Percentiles rank a stretch among this genome's conserved stretches.
Evolutionary conservation across 2,888 invertebrate genomes (phyloP).

Genomic region (Drosophila mercatorum): DNA sequence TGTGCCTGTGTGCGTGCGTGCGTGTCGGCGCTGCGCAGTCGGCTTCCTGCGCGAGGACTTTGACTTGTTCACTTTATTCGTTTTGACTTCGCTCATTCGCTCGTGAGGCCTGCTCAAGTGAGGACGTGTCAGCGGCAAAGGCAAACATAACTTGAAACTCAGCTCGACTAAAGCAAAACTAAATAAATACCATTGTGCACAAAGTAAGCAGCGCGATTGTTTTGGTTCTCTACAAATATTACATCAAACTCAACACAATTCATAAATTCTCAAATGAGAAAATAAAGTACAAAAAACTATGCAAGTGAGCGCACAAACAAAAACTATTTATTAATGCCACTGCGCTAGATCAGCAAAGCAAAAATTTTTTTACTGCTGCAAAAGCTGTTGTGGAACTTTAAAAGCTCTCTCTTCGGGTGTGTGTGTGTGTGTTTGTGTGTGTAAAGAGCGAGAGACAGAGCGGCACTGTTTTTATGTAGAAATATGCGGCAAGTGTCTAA

Average conservation of each 20-base stretch:
- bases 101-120: constrained; percentile 60
- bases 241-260: constrained; percentile 10
- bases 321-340: constrained; percentile 59
- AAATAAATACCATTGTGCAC: constrained; percentile 38
- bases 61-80: constrained; percentile 60
- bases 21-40: constrained; percentile 71
- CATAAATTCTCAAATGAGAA: background rate
- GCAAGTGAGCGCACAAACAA: constrained; percentile 42
- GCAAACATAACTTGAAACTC: constrained; percentile 27
- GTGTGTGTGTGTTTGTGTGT: constrained; percentile 5
- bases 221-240: constrained; percentile 1
- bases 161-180: constrained; percentile 13
- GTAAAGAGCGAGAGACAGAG: constrained; percentile 28
- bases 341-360: constrained; percentile 56
- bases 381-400: constrained; percentile 54
- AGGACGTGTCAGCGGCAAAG: constrained; percentile 64
- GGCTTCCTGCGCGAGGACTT: constrained; percentile 78
- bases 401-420: constrained; percentile 36
- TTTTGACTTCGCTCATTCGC: constrained; percentile 58
- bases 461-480: constrained; percentile 45
- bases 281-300: constrained; percentile 1
- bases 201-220: constrained; percentile 47
- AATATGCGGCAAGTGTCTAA: constrained; percentile 53
- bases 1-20: constrained; percentile 52
- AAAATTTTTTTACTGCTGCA: constrained; percentile 41